phyloP scores from a whole-genome alignment of 1,140 invertebrate species.

The Pemphigus obesinymphae region DNA sequence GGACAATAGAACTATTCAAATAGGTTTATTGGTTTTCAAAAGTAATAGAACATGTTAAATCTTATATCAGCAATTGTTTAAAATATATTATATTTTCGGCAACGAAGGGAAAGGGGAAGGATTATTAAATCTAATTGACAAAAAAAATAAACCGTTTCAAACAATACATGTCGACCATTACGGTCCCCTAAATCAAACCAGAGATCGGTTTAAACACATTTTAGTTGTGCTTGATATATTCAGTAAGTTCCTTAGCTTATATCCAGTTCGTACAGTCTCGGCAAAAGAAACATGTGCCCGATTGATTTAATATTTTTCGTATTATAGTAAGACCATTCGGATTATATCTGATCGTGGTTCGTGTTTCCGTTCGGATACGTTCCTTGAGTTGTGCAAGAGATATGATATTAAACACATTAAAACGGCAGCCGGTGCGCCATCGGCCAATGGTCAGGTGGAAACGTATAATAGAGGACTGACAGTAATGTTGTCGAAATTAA shows the following conservation, averaged over 20 bases:
- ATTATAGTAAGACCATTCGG: constrained; percentile 40
- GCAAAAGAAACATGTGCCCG: constrained; percentile 36
- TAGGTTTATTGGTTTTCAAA: constrained; percentile 4
- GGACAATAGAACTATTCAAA: background rate
- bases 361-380: constrained; percentile 42
- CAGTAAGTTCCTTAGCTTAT: constrained; percentile 45
- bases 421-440: background rate
- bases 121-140: background rate
- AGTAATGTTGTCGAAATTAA: background rate
- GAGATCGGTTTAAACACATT: constrained; percentile 43
- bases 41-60: background rate
- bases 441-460: constrained; percentile 8
- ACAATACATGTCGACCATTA: background rate
- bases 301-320: constrained; percentile 30
- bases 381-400: constrained; percentile 39
- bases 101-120: background rate
- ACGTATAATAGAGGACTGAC: background rate
- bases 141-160: background rate
- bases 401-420: background rate
- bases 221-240: constrained; percentile 47
- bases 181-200: background rate
- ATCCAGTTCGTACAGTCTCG: constrained; percentile 42
- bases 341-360: constrained; percentile 44
- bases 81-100: background rate
- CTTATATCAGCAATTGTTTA: background rate